A percentile compares a stretch with the other conserved stretches of the same genome.
Conservation (phyloP, 37 sponge, comb jelly and placozoan genomes). For the Oscarella lobularis region DNA sequence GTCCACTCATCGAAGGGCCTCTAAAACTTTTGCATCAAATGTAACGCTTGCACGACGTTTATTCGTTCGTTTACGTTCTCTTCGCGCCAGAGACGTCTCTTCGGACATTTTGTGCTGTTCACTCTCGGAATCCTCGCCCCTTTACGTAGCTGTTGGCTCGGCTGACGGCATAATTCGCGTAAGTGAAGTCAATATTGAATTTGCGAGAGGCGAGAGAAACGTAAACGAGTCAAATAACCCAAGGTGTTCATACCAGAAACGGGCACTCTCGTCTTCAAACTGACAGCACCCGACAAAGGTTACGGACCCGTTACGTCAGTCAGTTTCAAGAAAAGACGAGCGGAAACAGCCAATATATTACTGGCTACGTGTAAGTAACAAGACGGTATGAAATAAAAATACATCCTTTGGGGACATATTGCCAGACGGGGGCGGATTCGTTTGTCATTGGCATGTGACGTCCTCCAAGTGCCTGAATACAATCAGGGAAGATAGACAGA, state of each 20-base stretch:
- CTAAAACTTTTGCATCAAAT: neutral
- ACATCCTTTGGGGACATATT: no score
- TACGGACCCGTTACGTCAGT: neutral
- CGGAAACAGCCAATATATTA: no score
- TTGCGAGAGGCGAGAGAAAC: no score
- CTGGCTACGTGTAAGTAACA: no score
- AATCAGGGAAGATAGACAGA: conserved; percentile 44
- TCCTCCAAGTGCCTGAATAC: conserved; percentile 21
- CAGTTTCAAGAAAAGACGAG: no score
- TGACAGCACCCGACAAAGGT: neutral
- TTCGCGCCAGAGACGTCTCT: neutral
- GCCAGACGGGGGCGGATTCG: conserved; percentile 3
- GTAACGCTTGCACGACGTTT: no score
- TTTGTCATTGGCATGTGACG: conserved; percentile 49
- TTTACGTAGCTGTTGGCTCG: neutral
- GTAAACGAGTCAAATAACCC: no score
- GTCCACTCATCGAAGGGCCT: neutral
- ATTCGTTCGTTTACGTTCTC: neutral
- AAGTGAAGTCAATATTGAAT: no score
- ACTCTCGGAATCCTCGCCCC: neutral
- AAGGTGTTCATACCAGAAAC: neutral
- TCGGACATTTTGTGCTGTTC: neutral
- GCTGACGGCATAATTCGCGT: neutral
- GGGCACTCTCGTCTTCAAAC: neutral
- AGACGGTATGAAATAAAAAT: no score